phyloP scores from a whole-genome alignment of 2,113 vertebrate species.

The Otus sunia region DNA sequence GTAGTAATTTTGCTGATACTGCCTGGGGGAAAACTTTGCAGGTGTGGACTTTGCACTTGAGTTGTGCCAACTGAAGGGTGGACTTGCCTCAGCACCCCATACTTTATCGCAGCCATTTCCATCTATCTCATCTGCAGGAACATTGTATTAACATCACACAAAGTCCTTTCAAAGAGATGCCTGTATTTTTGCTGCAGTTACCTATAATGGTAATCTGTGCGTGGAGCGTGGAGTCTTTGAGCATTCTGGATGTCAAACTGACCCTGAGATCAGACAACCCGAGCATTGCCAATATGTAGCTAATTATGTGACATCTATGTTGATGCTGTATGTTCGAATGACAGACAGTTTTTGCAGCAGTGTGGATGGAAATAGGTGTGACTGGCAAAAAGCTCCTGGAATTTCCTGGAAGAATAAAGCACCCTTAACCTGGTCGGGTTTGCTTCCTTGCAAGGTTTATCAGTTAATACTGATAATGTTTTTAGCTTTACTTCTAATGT shows the following conservation, averaged over 20 bases:
- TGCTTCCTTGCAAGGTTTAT: background rate
- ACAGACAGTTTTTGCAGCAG: background rate
- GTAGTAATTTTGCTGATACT: background rate
- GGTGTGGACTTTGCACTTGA: background rate
- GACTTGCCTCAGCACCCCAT: background rate
- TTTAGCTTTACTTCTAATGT: background rate
- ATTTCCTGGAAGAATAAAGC: background rate
- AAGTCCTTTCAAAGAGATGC: background rate
- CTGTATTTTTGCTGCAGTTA: background rate
- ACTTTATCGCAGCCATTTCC: background rate
- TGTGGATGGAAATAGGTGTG: background rate
- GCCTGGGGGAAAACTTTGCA: background rate
- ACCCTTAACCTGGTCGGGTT: background rate
- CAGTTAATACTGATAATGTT: background rate
- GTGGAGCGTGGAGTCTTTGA: background rate
- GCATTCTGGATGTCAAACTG: background rate
- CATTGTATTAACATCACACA: background rate
- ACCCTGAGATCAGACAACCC: background rate
- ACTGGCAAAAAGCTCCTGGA: background rate
- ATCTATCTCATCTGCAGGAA: background rate
- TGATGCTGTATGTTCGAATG: background rate
- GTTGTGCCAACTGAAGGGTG: fast-evolving
- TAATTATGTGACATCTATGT: background rate
- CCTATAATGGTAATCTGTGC: background rate
- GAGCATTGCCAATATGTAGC: background rate